phyloP scores from a whole-genome alignment of 64 coral and sea anemone genomes.

The Orbicella faveolata region DNA sequence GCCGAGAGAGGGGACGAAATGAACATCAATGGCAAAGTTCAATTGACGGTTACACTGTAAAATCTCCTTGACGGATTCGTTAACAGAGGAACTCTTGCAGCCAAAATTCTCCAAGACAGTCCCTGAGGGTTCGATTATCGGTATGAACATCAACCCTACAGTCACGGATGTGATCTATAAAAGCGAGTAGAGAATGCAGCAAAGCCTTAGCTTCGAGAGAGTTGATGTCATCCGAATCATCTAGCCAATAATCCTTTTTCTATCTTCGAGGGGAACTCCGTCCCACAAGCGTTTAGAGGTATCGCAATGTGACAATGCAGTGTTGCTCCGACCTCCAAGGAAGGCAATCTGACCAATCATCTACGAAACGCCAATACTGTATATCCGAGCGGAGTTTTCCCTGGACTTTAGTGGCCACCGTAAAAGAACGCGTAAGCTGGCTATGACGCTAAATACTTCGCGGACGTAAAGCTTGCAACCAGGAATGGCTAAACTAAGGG shows the following conservation, averaged over 20 bases:
- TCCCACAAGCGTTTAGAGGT: constrained; percentile 14
- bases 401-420: neutral
- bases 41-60: neutral
- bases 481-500: constrained; percentile 32
- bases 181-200: neutral
- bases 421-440: neutral
- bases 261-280: neutral
- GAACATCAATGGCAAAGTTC: constrained; percentile 2
- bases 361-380: constrained; percentile 39
- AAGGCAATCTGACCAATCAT: constrained; percentile 25
- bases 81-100: constrained; percentile 5
- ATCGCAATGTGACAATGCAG: neutral
- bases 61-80: neutral
- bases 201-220: constrained; percentile 25
- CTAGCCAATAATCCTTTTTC: constrained; percentile 36
- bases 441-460: constrained; percentile 4
- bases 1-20: neutral
- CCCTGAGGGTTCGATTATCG: constrained; percentile 3
- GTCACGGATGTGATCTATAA: neutral
- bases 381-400: constrained; percentile 7
- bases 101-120: constrained; percentile 14
- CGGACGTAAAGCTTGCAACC: constrained; percentile 21
- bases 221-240: neutral
- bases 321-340: constrained; percentile 14
- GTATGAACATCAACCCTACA: constrained; percentile 15